These are phyloP conservation scores for Oreocharis arfaki DNA, from an alignment of 2,113 vertebrate genomes.

Conservation along the genomic window DNA sequence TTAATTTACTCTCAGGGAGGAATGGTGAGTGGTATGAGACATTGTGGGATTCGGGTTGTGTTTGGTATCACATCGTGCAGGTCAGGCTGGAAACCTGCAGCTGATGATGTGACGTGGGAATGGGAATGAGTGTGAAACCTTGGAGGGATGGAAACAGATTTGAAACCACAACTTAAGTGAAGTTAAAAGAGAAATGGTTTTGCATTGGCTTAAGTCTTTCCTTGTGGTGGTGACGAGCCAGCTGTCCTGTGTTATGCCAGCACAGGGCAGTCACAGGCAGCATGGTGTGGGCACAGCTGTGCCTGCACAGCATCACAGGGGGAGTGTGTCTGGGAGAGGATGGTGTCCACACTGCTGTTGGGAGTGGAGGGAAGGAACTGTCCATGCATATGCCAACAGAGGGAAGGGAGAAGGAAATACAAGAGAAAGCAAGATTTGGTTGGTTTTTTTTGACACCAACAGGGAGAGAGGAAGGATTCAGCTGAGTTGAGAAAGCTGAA, in stretches of 20 bases:
- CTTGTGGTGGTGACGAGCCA: not conserved
- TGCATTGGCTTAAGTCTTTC: not conserved
- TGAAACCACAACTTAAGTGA: not conserved
- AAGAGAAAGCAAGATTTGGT: not conserved
- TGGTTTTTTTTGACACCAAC: not conserved
- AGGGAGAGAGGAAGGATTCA: not conserved
- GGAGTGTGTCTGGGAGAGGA: not conserved
- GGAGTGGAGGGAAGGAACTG: not conserved
- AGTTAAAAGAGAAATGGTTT: not conserved
- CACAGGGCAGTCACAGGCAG: not conserved
- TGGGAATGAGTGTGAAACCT: not conserved
- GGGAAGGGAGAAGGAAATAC: not conserved
- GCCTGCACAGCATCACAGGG: accelerated
- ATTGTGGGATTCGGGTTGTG: not conserved
- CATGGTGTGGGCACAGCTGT: not conserved
- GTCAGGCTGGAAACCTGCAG: not conserved
- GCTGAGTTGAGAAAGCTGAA: not conserved
- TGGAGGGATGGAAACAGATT: not conserved
- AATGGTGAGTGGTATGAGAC: not conserved
- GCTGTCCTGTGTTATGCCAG: not conserved
- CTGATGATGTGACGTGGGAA: not conserved
- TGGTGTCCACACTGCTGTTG: not conserved
- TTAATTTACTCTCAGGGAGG: not conserved
- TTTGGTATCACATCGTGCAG: not conserved
- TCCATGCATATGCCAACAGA: not conserved